phyloP scores from a whole-genome alignment of 2,113 vertebrate genomes.

The Laterallus jamaicensis region DNA sequence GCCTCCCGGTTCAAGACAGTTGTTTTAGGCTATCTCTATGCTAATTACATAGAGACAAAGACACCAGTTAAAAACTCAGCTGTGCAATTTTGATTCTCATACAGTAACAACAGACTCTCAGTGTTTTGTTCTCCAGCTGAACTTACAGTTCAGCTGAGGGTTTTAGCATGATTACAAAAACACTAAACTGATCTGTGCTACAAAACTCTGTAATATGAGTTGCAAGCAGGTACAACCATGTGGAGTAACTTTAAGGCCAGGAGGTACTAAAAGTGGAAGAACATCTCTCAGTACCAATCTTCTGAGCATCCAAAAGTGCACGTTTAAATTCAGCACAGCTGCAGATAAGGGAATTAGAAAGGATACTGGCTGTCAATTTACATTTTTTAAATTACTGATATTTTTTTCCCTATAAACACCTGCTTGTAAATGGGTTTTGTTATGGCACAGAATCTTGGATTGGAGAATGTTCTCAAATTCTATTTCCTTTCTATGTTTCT shows the following conservation, averaged over 20 bases:
- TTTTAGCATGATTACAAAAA: not conserved
- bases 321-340: slow-evolving; percentile 7
- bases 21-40: not conserved
- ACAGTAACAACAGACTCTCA: not conserved
- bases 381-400: slow-evolving; percentile 49
- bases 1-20: not conserved
- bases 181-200: not conserved
- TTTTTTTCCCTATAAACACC: slow-evolving; percentile 36
- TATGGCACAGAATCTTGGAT: slow-evolving; percentile 6
- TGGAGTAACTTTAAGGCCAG: not conserved
- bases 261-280: not conserved
- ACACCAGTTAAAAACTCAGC: not conserved
- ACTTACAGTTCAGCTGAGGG: not conserved
- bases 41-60: not conserved
- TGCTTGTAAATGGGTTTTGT: slow-evolving; percentile 40
- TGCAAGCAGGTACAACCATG: not conserved
- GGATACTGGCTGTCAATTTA: slow-evolving; percentile 39
- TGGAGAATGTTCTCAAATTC: not conserved
- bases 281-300: not conserved
- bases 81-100: not conserved
- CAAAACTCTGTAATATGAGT: not conserved
- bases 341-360: slow-evolving; percentile 49
- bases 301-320: not conserved
- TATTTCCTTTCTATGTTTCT: slow-evolving; percentile 28
- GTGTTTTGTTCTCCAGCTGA: not conserved